A percentile compares a stretch with the other conserved stretches of the same genome.
Evolutionary conservation across 2,113 vertebrate species (phyloP).

Genomic region (Leucopsar rothschildi): DNA sequence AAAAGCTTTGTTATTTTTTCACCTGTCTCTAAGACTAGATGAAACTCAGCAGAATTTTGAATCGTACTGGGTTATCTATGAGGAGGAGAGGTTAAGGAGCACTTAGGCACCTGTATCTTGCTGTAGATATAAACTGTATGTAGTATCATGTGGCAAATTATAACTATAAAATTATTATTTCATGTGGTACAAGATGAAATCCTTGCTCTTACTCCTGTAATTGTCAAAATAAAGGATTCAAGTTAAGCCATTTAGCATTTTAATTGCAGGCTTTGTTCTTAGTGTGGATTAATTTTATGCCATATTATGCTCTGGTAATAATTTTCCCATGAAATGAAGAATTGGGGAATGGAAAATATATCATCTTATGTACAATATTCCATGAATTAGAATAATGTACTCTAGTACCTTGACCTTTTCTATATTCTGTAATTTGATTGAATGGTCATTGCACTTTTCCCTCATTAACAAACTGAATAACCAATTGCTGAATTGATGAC

Average conservation of each 20-base stretch:
- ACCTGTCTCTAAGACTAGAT: not conserved
- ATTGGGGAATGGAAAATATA: conserved; percentile 1
- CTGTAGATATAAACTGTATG: not conserved
- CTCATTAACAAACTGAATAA: conserved; percentile 36
- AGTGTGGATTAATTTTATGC: conserved; percentile 54
- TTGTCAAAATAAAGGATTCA: conserved; percentile 21
- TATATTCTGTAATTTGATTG: conserved; percentile 48
- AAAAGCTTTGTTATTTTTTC: not conserved
- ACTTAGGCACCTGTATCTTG: not conserved
- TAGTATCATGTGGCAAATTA: not conserved
- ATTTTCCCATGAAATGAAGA: conserved; percentile 31
- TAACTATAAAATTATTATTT: not conserved
- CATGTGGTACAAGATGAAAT: not conserved
- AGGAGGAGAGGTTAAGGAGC: not conserved
- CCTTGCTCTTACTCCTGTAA: not conserved
- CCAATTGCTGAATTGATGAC: conserved; percentile 23
- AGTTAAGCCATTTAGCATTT: conserved; percentile 41
- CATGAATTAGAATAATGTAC: conserved; percentile 39
- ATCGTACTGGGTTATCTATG: not conserved
- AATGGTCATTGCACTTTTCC: conserved; percentile 16
- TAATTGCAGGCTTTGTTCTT: conserved; percentile 45
- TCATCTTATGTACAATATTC: not conserved
- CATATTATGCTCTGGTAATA: conserved; percentile 39
- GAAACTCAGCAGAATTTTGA: not conserved
- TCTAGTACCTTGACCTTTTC: conserved; percentile 55